Evolutionary conservation across 2,888 invertebrate species (phyloP), one percentile per base, ranked within the genome.

Genomic region (Icerya purchasi): DNA sequence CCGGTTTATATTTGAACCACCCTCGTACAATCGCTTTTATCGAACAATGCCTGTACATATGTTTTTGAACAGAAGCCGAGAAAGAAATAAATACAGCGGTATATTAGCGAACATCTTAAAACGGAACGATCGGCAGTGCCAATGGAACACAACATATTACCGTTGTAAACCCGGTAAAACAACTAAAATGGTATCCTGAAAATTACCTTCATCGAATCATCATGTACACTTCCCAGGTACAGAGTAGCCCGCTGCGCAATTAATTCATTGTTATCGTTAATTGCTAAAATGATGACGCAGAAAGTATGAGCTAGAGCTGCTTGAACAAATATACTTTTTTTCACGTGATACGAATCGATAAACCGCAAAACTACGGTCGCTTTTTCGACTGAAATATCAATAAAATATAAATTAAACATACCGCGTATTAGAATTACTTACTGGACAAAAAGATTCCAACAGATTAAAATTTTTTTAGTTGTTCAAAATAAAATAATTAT

Each of bases 241-340:
- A 94, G 76, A 1, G 90, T 87, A 2, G 94, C 84, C 66, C 92
- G 77, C 72, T 97, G 96, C 1, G 96, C 92, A 2, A 98, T 94
- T 66, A 91, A 85, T 19, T 94, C 86, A 72, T 90, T 92, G 62
- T 83, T 82, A 72, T 98, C 98, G 72, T 96, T 93, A 81, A 97
- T 86, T 67, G 92, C 88, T 59, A 90, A 89, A 66, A 98, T 87
- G 60, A 97, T 78, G 72, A 94, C 92, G 72, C 93, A 96, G 76
- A 97, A 96, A 1, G 94, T 91, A 65, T 94, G 94, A 3, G 97
- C 91, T 67, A 98, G 73, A 0, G 93, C 88, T 0, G 94, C 89
- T 73, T 96, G 93, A 56, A 98, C 75, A 1, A 83, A 80, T 60
- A 82, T 79, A 69, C 90, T 86, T 59, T 84, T 84, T 67, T 85